phyloP scores from a whole-genome alignment of 1,140 invertebrate species.

The Lamellibrachia luymesi region DNA sequence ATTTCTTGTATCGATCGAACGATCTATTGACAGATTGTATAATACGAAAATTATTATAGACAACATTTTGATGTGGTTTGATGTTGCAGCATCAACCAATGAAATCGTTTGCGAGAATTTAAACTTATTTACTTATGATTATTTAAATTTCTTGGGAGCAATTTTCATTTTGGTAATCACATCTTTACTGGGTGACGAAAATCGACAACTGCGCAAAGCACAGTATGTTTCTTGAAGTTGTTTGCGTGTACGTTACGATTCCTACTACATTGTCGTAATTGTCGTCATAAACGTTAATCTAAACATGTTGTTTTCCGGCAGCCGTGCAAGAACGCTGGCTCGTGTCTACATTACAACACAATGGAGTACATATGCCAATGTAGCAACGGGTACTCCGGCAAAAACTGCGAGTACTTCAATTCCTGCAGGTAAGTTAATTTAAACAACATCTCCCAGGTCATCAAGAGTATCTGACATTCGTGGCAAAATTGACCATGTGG shows the following conservation, averaged over 20 bases:
- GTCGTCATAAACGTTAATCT: neutral
- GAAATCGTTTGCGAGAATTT: constrained; percentile 35
- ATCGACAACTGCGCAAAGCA: constrained; percentile 3
- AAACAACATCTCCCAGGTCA: no score
- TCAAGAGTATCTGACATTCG: no score
- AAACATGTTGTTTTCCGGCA: neutral
- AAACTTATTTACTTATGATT: neutral
- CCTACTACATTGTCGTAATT: neutral
- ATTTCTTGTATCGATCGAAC: no score
- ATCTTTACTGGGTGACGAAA: neutral
- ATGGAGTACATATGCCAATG: constrained; percentile 39
- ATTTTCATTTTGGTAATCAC: neutral
- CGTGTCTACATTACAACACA: constrained; percentile 23
- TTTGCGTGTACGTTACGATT: neutral
- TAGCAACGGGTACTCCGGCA: constrained; percentile 49
- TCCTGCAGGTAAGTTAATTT: constrained; percentile 19
- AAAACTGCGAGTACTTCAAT: constrained; percentile 16
- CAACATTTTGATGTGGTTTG: no score
- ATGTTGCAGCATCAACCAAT: neutral
- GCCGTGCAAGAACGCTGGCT: constrained; percentile 19
- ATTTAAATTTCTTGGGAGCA: neutral
- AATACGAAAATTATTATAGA: no score
- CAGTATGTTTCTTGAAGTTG: constrained; percentile 10
- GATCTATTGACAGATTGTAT: no score
- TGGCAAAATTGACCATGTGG: no score